Conservation (phyloP, 2,113 vertebrate genomes). For the Macrotis lagotis region DNA sequence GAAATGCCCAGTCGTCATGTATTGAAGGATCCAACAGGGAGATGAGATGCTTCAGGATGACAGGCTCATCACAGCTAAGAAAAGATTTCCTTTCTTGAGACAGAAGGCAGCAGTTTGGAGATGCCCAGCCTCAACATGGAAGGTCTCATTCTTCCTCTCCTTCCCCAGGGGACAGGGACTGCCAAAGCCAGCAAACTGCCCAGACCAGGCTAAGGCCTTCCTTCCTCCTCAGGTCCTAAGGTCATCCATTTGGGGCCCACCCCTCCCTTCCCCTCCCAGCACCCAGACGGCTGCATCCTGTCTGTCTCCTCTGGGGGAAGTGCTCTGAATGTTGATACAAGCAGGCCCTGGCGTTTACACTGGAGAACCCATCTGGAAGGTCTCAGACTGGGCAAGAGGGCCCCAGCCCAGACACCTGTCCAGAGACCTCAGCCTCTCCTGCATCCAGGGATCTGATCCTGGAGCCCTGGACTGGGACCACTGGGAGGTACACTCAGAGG, state of each 20-base stretch:
- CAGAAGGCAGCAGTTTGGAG: background rate
- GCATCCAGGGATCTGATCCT: background rate
- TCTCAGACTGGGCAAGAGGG: background rate
- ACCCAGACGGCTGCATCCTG: background rate
- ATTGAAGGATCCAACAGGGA: background rate
- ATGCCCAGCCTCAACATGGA: background rate
- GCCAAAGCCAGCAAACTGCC: background rate
- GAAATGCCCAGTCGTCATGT: background rate
- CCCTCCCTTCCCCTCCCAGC: background rate
- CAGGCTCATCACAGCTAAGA: background rate
- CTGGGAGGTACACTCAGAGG: background rate
- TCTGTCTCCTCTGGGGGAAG: background rate
- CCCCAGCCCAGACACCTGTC: background rate
- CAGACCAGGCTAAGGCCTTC: background rate
- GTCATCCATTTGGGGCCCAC: background rate
- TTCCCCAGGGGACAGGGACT: background rate
- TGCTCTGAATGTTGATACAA: conserved; percentile 3
- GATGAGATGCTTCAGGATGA: background rate
- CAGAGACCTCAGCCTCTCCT: background rate
- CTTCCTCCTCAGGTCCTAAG: background rate
- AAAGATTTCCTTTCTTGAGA: background rate
- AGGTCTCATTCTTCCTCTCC: background rate
- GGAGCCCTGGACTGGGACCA: background rate
- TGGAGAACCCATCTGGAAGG: conserved; percentile 6
- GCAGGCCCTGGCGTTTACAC: background rate